phyloP scores from a whole-genome alignment of 53 echinoderm and acorn worm genomes.

The Paracentrotus lividus region DNA sequence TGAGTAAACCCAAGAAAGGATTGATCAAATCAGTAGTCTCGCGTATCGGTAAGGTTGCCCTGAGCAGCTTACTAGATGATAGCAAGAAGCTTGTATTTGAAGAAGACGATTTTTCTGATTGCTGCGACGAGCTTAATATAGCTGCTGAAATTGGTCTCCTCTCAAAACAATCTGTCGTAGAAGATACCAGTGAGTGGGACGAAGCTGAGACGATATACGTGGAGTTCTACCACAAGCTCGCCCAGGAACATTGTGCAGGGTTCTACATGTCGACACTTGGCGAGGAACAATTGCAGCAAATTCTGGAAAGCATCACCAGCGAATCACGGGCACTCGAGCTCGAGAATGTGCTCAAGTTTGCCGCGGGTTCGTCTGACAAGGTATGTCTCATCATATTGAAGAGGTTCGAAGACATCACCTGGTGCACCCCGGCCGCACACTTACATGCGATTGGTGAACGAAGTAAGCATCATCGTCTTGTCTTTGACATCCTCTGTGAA shows the following conservation, averaged over 20 bases:
- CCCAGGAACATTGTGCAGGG: slow-evolving; percentile 44
- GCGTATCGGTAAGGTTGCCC: slow-evolving; percentile 7
- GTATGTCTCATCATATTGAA: slow-evolving; percentile 31
- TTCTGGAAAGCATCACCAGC: background rate
- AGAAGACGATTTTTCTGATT: slow-evolving; percentile 19
- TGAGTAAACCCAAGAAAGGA: background rate
- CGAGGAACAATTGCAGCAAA: background rate
- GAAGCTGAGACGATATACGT: background rate
- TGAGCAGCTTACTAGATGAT: background rate
- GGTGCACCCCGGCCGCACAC: background rate
- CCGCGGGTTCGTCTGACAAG: background rate
- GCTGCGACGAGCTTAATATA: background rate
- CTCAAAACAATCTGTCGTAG: background rate
- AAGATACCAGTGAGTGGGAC: background rate
- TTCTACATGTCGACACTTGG: background rate
- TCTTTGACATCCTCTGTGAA: slow-evolving; percentile 10
- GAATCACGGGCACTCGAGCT: slow-evolving; percentile 7
- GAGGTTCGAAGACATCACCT: slow-evolving; percentile 12
- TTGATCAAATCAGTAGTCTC: background rate
- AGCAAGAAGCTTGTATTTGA: slow-evolving; percentile 20
- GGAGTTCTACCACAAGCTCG: slow-evolving; percentile 41
- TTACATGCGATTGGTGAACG: background rate
- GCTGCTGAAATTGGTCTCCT: background rate
- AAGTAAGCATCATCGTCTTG: slow-evolving; percentile 6
- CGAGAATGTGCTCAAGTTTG: slow-evolving; percentile 25